Base-by-base conservation (phyloP, 2,888 invertebrate genomes). In the Pantelozetes paolii region DNA sequence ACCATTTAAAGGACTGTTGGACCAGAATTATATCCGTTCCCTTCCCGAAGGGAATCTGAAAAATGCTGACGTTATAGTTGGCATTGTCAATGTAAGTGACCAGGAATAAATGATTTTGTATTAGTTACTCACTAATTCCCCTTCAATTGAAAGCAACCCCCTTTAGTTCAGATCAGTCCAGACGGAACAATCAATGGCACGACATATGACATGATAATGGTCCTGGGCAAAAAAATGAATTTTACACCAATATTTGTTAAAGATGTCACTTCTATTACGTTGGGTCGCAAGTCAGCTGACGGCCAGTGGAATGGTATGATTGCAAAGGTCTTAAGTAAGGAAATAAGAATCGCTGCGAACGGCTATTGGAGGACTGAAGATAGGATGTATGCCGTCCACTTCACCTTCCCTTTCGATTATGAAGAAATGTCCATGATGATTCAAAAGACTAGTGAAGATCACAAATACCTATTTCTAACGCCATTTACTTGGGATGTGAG, bases 391-490 rank as follows among this genome's bases (percentile, higher is more conserved):
- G 79, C 74, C 48, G 86, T 92, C 50, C 91, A 92, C 82, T 94
- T 90, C 80, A 92, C 93, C 0, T 83, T 85, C 32, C 72, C 76
- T n/a, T 87, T 94, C 71, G 91, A 89, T 80, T 86, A 88, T 0
- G 91, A 93, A 80, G 85, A 89, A 0, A 92, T 93, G 79, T 86
- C 89, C 0, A 89, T 94, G 80, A 84, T 94, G 77, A 87, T 90
- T 1, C 87, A 91, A 0, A 86, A 90, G 32, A 93, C 94, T 0
- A 85, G 87, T 77, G 90, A 91, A 80, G 85, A 93, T 20, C 91
- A 92, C 78, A 85, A 93, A 78, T 91, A 90, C 0, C 84, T 93
- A 76, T 94, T 94, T 80, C 87, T 91, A 69, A 88, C 91, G 8
- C 94, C 94, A 0, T 94, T 92, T 79, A 83, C 84, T 1, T 79